Evolutionary conservation across 2,888 invertebrate genomes (phyloP), one percentile per base, ranked within the genome.

Genomic region (Aspidapion aeneum): DNA sequence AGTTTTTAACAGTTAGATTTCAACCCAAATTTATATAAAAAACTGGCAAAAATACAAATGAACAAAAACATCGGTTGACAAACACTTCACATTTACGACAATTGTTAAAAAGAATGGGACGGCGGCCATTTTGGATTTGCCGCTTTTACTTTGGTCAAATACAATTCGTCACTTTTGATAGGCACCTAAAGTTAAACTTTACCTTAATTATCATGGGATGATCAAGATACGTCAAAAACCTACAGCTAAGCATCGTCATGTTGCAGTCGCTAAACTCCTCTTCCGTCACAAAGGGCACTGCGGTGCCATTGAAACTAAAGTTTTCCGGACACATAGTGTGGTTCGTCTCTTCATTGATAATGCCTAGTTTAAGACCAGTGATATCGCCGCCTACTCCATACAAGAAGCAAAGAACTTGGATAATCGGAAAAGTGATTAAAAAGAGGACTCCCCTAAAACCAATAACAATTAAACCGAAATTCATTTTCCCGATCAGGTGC

Each of bases 351-450:
- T 90, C 84, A 73, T 94, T 94, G 19, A 94, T 89, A 0, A 96
- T 84, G 0, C 89, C 94, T 49, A 96, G 71, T 57, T 84, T 83
- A 0, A 96, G 81, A 62, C 87, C 86, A 58, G 83, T 82, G 0
- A 92, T 91, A 72, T 94, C 90, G 57, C 86, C 86, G 0, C 94
- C 94, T 59, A 94, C 86, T 21, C 94, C 90, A 62, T 89, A 77
- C 80, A 94, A 90, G 79, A 96, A 95, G 49, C 91, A 84, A 51
- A 87, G 82, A 65, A 90, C 84, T 85, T 95, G 90, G 20, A 94
- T 81, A 17, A 95, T 81, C 16, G 96, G 96, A 74, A 96, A 90
- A 62, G 92, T 71, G 64, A 94, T 80, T 67, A 94, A 88, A 78
- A 96, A 96, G 67, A 90, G 79, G 21, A 95, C 81, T 49, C 93